Conservation (phyloP, 2,888 invertebrate species). For the Caenorhabditis afra region DNA sequence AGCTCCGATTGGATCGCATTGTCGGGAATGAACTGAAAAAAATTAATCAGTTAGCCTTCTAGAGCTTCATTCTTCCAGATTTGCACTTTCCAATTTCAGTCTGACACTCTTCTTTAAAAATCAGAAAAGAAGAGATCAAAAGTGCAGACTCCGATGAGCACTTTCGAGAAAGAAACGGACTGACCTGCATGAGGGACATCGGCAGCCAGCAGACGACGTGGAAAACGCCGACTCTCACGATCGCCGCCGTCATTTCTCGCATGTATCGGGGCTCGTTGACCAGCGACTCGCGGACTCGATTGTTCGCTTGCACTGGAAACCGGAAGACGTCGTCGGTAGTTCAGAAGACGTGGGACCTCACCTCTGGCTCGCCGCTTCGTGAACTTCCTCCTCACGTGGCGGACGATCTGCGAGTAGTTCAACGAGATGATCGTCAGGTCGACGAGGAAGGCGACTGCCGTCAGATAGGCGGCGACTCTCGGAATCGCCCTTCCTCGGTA, state of each 20-base stretch:
- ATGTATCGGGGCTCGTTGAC: conserved; percentile 78
- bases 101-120: conserved; percentile 16
- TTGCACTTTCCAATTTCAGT: not conserved
- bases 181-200: conserved; percentile 56
- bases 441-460: conserved; percentile 69
- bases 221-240: conserved; percentile 78
- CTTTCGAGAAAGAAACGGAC: conserved; percentile 1
- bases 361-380: conserved; percentile 77
- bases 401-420: conserved; percentile 78
- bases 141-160: conserved; percentile 7
- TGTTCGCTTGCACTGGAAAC: conserved; percentile 64
- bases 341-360: too few relatives aligned
- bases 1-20: conserved; percentile 64
- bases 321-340: not conserved
- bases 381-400: conserved; percentile 78
- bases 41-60: conserved; percentile 5
- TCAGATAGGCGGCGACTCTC: conserved; percentile 59
- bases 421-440: conserved; percentile 72
- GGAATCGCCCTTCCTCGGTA: conserved; percentile 57
- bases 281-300: conserved; percentile 67
- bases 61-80: conserved; percentile 4
- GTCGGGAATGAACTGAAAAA: conserved; percentile 63
- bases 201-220: conserved; percentile 79
- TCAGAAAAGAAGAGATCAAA: conserved; percentile 24
- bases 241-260: conserved; percentile 79